These are phyloP conservation scores for Abrostola tripartita DNA, from an alignment of 2,888 invertebrate genomes.

Conservation along the genomic window DNA sequence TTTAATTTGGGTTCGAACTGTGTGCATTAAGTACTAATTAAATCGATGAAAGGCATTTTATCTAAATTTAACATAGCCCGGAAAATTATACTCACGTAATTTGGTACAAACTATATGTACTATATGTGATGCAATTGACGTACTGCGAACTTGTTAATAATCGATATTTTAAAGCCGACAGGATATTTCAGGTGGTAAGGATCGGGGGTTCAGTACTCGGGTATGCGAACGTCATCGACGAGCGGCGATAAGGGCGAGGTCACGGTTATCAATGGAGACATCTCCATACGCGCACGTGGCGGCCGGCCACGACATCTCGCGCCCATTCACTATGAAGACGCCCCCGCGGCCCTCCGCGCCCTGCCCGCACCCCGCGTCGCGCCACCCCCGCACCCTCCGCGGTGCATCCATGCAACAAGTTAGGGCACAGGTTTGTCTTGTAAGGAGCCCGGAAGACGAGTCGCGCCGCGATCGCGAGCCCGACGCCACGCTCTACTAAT, in stretches of 20 bases:
- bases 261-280: conserved; percentile 86
- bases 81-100: background rate
- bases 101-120: background rate
- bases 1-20: background rate
- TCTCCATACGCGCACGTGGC: conserved; percentile 87
- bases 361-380: conserved; percentile 57
- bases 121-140: background rate
- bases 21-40: background rate
- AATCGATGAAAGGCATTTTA: conserved; percentile 3
- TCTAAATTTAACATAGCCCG: background rate
- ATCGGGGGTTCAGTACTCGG: conserved; percentile 44
- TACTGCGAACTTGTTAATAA: too few species aligned
- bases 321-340: conserved; percentile 88
- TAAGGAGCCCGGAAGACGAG: conserved; percentile 77
- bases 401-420: conserved; percentile 88
- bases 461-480: conserved; percentile 52
- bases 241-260: conserved; percentile 84
- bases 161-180: too few species aligned
- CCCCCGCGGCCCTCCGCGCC: conserved; percentile 61
- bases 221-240: conserved; percentile 71
- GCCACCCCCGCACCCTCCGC: conserved; percentile 73
- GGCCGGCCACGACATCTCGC: conserved; percentile 87
- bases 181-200: conserved; percentile 19
- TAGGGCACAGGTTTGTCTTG: conserved; percentile 81
- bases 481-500: conserved; percentile 27